A percentile compares a stretch with the other conserved stretches of the same genome.
phyloP scores from a whole-genome alignment of 2,888 invertebrate genomes.

The Cantharis rustica region DNA sequence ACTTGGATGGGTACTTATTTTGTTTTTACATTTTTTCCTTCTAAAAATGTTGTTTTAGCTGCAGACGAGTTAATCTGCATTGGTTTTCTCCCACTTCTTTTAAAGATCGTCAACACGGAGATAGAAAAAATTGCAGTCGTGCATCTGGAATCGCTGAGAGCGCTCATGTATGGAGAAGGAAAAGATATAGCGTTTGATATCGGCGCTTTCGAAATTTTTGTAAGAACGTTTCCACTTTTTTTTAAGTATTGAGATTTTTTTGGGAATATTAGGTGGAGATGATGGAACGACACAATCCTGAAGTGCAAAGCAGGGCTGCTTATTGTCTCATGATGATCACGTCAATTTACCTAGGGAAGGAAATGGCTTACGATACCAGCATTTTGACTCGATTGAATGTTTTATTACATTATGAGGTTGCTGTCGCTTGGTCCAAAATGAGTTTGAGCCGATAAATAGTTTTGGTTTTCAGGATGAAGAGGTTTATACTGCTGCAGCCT shows the following conservation, averaged over 20 bases:
- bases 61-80: conserved; percentile 51
- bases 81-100: conserved; percentile 50
- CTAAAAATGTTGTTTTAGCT: conserved; percentile 34
- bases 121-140: conserved; percentile 47
- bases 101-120: conserved; percentile 45
- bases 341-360: conserved; percentile 48
- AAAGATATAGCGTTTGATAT: conserved; percentile 51
- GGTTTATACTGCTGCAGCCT: conserved; percentile 46
- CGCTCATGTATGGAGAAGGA: conserved; percentile 50
- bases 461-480: conserved; percentile 35
- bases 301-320: conserved; percentile 44
- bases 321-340: conserved; percentile 49
- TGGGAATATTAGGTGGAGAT: conserved; percentile 36
- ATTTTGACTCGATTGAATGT: conserved; percentile 45
- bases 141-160: conserved; percentile 51
- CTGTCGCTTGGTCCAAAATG: neutral
- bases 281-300: conserved; percentile 42
- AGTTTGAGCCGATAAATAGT: neutral
- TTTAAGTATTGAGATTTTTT: neutral
- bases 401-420: conserved; percentile 48
- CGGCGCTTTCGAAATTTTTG: conserved; percentile 50
- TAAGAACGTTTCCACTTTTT: conserved; percentile 24
- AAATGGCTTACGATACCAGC: conserved; percentile 48
- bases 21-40: neutral
- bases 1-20: conserved; percentile 46